Evolutionary conservation across 1,140 invertebrate species (phyloP).

Genomic region (Bombus fervidus): DNA sequence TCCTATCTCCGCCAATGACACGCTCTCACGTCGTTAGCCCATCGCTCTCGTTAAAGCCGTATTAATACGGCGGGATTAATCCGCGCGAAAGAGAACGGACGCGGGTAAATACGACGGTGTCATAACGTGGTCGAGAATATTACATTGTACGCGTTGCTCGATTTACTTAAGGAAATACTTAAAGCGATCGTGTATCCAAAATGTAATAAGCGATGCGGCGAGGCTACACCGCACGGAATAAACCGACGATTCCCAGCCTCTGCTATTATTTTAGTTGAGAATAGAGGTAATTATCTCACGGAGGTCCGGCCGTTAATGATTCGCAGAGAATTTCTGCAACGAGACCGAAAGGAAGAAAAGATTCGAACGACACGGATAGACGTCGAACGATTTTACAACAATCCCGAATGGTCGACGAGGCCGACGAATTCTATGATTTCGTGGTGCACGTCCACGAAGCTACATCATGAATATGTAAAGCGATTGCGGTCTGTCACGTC

Average conservation of each 20-base stretch:
- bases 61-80: constrained; percentile 28
- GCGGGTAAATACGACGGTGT: not conserved
- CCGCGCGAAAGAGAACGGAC: constrained; percentile 11
- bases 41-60: constrained; percentile 20
- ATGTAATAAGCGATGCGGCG: too few relatives aligned
- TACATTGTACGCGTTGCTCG: not conserved
- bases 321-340: not conserved
- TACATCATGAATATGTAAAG: constrained; percentile 71
- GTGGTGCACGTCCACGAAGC: constrained; percentile 60
- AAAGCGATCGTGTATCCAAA: too few relatives aligned
- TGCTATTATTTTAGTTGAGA: too few relatives aligned
- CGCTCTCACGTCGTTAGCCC: not conserved
- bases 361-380: constrained; percentile 43
- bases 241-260: too few relatives aligned
- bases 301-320: too few relatives aligned
- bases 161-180: not conserved
- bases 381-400: constrained; percentile 33
- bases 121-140: not conserved
- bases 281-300: too few relatives aligned
- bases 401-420: constrained; percentile 57
- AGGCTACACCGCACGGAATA: too few relatives aligned
- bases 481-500: constrained; percentile 65
- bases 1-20: too few relatives aligned
- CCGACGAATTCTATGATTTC: constrained; percentile 65
- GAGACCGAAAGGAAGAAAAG: constrained; percentile 8